Conservation (phyloP, 2,797 vertebrate genomes). For the Selene dorsalis region DNA sequence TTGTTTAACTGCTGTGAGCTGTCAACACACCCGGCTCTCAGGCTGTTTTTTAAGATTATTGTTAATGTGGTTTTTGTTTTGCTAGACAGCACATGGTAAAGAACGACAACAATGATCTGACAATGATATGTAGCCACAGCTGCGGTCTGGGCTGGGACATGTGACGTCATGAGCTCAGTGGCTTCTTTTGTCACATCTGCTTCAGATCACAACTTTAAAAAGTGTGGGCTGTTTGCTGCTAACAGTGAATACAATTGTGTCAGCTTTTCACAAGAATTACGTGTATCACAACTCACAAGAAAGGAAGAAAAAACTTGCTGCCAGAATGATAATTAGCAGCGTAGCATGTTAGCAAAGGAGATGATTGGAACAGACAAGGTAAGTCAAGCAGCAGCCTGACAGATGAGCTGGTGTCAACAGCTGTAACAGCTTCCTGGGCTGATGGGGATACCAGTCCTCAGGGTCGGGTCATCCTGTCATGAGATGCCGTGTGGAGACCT, state of each 20-base stretch:
- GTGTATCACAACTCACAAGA: conserved; percentile 9
- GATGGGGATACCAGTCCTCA: conserved; percentile 63
- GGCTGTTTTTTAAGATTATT: conserved; percentile 18
- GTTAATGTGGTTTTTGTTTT: conserved; percentile 27
- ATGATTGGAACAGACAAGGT: conserved; percentile 51
- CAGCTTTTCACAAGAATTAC: background rate
- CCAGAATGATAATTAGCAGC: conserved; percentile 36
- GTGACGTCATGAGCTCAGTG: background rate
- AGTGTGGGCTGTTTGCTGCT: conserved; percentile 2
- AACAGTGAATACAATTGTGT: conserved; percentile 15
- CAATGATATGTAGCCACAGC: background rate
- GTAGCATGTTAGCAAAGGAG: conserved; percentile 24
- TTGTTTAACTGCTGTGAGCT: conserved; percentile 16
- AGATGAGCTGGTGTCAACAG: conserved; percentile 59
- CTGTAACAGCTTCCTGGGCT: conserved; percentile 47
- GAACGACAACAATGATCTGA: conserved; percentile 10
- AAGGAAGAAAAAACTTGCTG: conserved; percentile 7
- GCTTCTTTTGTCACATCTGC: conserved; percentile 17
- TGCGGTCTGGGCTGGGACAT: conserved; percentile 25
- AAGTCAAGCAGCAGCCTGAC: conserved; percentile 43
- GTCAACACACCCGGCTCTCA: background rate
- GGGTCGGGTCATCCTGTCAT: conserved; percentile 46
- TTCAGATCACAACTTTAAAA: conserved; percentile 13
- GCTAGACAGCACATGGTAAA: conserved; percentile 5
- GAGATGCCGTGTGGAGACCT: conserved; percentile 33